Evolutionary conservation across 2,797 vertebrate genomes (phyloP), one percentile per base, ranked within the genome.

Genomic region (Pampus argenteus): DNA sequence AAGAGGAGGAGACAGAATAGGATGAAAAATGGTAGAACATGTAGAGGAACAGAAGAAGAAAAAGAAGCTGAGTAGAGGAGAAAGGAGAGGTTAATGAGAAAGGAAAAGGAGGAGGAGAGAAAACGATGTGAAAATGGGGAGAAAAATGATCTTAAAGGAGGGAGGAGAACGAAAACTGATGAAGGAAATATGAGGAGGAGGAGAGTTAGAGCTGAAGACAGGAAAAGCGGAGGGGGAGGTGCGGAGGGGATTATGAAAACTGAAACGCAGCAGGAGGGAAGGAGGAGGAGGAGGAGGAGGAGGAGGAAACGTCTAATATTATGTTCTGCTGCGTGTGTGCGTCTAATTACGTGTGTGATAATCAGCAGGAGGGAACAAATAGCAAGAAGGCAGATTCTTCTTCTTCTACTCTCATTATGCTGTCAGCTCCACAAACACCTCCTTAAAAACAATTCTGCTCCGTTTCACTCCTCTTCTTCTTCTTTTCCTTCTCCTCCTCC

Each of bases 231-330:
- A 38, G 26, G 44, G 13, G 66, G 63, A 50, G 48, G 63, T n/a
- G 73, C 25, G 57, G 40, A 36, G 73, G 34, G 56, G 61, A 60
- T 68, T 71, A 75, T 64, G 28, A 66, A 58, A 59, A 28, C 2
- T 2, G 36, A 29, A 50, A 14, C 56, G 1, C 56, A 68, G 68
- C 1, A 14, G 72, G 47, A 67, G 62, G 17, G 18, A 25, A 9
- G 29, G 29, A 31, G 2, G 49, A 6, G 0, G 48, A 49, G 1
- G 48, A 52, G 2, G 22, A 55, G 5, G 47, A 68, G 26, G 52
- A 72, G 49, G 38, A 47, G 38, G 54, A 34, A 23, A 17, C 17
- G 38, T 8, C 40, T 29, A 36, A 48, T 61, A 20, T 47, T 54
- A 22, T 23, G 51, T 44, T 10, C n/a, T 20, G 48, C 6, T 31